phyloP scores from a whole-genome alignment of 1,140 invertebrate species.

The Wasmannia auropunctata region DNA sequence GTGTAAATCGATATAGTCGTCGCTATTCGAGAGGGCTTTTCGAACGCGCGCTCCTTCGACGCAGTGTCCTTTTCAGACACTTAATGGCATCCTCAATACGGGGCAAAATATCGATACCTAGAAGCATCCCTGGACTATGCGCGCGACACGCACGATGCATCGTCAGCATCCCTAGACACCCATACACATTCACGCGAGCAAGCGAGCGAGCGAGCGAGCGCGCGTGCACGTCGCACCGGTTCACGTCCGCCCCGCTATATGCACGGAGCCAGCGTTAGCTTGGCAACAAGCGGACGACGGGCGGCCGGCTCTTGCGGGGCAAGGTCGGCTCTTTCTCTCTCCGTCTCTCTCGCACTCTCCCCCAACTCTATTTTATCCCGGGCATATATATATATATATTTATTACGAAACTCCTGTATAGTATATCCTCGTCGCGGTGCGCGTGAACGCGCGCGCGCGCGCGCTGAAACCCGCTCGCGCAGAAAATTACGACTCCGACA shows the following conservation, averaged over 20 bases:
- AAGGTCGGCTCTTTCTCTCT: slow-evolving; percentile 79
- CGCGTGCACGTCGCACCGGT: slow-evolving; percentile 26
- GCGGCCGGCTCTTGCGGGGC: slow-evolving; percentile 79
- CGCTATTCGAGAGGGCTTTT: neutral
- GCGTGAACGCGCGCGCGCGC: neutral
- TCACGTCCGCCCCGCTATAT: slow-evolving; percentile 73
- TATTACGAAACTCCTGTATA: slow-evolving; percentile 81
- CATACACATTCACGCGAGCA: neutral
- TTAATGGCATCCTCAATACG: neutral
- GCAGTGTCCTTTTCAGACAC: neutral
- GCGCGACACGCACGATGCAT: slow-evolving; percentile 19
- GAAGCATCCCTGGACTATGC: slow-evolving; percentile 13
- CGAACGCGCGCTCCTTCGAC: neutral
- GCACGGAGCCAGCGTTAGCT: slow-evolving; percentile 81
- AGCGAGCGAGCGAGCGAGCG: neutral
- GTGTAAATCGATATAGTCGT: neutral
- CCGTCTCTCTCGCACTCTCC: slow-evolving; percentile 67
- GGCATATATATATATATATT: slow-evolving; percentile 76
- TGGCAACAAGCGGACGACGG: slow-evolving; percentile 83
- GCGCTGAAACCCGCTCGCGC: neutral
- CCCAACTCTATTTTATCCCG: slow-evolving; percentile 80
- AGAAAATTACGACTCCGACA: slow-evolving; percentile 36
- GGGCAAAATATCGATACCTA: neutral
- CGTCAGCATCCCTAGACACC: slow-evolving; percentile 44
- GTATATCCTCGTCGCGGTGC: slow-evolving; percentile 11